These are phyloP conservation scores for Polyploca ridens DNA, from an alignment of 2,888 invertebrate genomes.

Conservation along the genomic window DNA sequence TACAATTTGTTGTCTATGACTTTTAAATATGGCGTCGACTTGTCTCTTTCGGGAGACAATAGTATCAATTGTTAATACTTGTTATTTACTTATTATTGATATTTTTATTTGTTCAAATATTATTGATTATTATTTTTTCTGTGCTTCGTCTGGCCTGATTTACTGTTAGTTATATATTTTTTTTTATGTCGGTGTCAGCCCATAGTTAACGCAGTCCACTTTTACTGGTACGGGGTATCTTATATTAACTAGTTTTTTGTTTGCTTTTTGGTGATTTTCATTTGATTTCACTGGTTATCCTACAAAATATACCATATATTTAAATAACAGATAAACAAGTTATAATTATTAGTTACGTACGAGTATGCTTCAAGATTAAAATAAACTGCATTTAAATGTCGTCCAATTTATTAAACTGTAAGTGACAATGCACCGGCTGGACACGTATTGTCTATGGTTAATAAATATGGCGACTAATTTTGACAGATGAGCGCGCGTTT, in stretches of 20 bases:
- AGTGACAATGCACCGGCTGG: slow-evolving; percentile 10
- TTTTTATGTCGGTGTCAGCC: no score
- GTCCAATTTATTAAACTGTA: background rate
- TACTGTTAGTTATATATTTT: no score
- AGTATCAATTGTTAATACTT: background rate
- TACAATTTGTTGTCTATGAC: slow-evolving; percentile 25
- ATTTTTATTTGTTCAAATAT: slow-evolving; percentile 10
- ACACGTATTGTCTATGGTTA: slow-evolving; percentile 45
- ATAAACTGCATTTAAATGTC: background rate
- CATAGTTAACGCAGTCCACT: no score
- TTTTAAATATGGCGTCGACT: slow-evolving; percentile 31
- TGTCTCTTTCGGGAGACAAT: slow-evolving; percentile 20
- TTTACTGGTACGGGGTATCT: no score
- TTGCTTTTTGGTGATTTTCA: no score
- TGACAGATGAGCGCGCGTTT: slow-evolving; percentile 74
- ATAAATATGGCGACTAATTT: slow-evolving; percentile 71
- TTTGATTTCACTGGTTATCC: background rate
- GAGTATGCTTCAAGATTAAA: background rate
- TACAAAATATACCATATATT: no score
- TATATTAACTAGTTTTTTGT: no score
- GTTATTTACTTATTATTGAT: background rate
- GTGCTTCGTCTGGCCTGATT: background rate
- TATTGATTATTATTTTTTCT: slow-evolving; percentile 9
- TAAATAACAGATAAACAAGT: no score
- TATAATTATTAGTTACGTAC: no score